These are phyloP conservation scores for Bungarus multicinctus DNA, from an alignment of 2,113 vertebrate species.

Conservation along the genomic window DNA sequence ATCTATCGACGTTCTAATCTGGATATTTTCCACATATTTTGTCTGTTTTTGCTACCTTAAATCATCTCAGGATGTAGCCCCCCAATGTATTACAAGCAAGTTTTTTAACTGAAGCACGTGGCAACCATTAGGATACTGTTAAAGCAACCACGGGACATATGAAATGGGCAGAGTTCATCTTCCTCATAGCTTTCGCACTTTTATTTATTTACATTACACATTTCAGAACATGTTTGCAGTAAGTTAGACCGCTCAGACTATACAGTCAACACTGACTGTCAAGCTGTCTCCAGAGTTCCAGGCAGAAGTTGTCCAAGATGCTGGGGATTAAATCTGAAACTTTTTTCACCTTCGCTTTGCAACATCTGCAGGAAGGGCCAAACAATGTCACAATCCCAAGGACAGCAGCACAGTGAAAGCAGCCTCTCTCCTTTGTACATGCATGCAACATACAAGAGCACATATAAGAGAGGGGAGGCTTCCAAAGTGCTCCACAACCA, in stretches of 20 bases:
- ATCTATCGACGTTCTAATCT: neutral
- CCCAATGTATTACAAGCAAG: too few relatives aligned
- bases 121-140: neutral
- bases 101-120: neutral
- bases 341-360: neutral
- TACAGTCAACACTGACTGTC: neutral
- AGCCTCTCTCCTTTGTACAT: neutral
- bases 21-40: neutral
- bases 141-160: neutral
- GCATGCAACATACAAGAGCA: neutral
- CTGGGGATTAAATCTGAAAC: neutral
- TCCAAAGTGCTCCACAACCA: neutral
- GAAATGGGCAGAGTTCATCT: neutral
- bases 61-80: neutral
- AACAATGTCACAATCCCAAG: neutral
- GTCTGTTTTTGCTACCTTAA: neutral
- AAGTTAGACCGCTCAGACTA: neutral
- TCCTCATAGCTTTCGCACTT: neutral
- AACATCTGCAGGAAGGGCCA: neutral
- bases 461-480: neutral
- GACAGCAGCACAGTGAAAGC: neutral
- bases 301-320: neutral
- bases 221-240: neutral
- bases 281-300: neutral
- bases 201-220: neutral